These are phyloP conservation scores for Sebastes matsubarae DNA, from an alignment of 2,797 vertebrate genomes.

Conservation along the genomic window DNA sequence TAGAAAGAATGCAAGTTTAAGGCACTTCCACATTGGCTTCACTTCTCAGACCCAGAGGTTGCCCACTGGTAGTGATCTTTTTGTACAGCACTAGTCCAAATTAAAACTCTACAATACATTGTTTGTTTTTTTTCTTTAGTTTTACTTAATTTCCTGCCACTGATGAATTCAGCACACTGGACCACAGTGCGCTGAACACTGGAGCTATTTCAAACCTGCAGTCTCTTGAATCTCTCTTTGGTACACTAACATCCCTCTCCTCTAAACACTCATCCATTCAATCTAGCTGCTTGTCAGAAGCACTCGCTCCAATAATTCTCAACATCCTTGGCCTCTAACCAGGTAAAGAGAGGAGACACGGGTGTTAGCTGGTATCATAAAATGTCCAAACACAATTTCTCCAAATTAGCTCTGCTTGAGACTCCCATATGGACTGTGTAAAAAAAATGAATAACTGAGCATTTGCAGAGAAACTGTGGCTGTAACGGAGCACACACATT, in stretches of 20 bases:
- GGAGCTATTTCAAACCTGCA: background rate
- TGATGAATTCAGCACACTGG: background rate
- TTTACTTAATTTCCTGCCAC: background rate
- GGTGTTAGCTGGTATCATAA: background rate
- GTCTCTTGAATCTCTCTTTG: conserved; percentile 2
- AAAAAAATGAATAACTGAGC: background rate
- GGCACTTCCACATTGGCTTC: too few species aligned
- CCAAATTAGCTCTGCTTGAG: background rate
- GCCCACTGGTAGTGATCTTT: background rate
- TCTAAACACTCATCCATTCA: conserved; percentile 12
- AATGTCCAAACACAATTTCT: background rate
- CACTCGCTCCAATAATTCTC: background rate
- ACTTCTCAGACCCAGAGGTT: too few species aligned
- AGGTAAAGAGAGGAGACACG: background rate
- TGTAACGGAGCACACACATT: background rate
- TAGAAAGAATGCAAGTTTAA: too few species aligned
- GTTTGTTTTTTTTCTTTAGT: background rate
- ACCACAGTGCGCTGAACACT: background rate
- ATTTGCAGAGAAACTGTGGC: background rate
- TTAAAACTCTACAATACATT: background rate
- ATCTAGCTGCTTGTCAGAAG: background rate
- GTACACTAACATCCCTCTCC: background rate
- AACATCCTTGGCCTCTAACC: conserved; percentile 1
- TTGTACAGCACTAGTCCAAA: background rate
- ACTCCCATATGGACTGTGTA: background rate